Conservation (phyloP, 2,113 vertebrate species). For the Guaruba guarouba region DNA sequence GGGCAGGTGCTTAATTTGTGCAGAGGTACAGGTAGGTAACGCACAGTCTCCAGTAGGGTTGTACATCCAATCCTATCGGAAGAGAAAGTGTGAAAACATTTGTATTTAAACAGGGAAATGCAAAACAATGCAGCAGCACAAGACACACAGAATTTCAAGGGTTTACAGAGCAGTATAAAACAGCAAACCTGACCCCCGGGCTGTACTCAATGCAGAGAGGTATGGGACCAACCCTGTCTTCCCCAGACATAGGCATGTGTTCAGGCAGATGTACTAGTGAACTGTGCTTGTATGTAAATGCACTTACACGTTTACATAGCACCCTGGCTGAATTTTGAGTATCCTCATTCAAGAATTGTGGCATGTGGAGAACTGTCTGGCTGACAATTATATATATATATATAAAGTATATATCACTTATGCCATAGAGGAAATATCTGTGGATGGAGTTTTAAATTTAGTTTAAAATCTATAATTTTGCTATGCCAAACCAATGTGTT, state of each 20-base stretch:
- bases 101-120: not conserved
- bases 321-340: not conserved
- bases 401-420: not conserved
- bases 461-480: not conserved
- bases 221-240: too few relatives aligned
- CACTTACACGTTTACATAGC: fast-evolving
- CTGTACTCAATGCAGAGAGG: fast-evolving
- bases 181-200: fast-evolving
- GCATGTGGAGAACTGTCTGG: fast-evolving
- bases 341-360: not conserved
- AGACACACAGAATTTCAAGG: fast-evolving
- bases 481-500: not conserved
- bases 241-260: not conserved
- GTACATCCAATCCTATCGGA: not conserved
- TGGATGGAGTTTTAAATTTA: not conserved
- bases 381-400: not conserved
- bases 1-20: not conserved
- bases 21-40: not conserved
- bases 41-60: not conserved
- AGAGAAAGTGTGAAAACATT: not conserved
- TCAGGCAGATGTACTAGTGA: too few relatives aligned
- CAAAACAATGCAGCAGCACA: not conserved
- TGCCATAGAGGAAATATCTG: not conserved
- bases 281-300: not conserved
- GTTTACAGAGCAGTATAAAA: not conserved